These are phyloP conservation scores for Acanthoscelides obtectus DNA, from an alignment of 2,888 invertebrate species.

Conservation along the genomic window DNA sequence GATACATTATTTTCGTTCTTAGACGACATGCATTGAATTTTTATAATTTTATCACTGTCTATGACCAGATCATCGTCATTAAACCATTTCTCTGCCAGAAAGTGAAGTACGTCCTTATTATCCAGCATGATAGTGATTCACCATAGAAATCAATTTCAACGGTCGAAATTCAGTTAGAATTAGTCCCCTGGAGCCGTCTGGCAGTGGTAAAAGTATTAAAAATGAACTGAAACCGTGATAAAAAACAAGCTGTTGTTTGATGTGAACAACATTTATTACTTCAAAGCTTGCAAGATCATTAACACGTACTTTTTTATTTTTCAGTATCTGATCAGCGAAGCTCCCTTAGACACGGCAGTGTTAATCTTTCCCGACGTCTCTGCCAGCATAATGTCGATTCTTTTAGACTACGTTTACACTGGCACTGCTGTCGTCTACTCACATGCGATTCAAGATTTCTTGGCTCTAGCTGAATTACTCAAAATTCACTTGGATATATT, in stretches of 20 bases:
- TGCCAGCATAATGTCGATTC: conserved; percentile 57
- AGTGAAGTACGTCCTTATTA: too few relatives aligned
- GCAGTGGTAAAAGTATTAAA: too few relatives aligned
- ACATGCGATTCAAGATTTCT: conserved; percentile 55
- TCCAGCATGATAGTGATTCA: too few relatives aligned
- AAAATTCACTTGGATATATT: conserved; percentile 33
- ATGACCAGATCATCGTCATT: too few relatives aligned
- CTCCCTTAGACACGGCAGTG: conserved; percentile 54
- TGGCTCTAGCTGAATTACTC: conserved; percentile 52
- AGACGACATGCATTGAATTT: too few relatives aligned
- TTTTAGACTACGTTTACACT: conserved; percentile 65
- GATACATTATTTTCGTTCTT: too few relatives aligned
- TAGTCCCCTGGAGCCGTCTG: too few relatives aligned
- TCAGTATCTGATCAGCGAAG: conserved; percentile 39
- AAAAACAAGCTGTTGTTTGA: background rate
- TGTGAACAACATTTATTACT: background rate
- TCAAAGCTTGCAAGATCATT: background rate
- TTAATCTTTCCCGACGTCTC: conserved; percentile 63
- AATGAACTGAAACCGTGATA: too few relatives aligned
- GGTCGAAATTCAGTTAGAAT: too few relatives aligned
- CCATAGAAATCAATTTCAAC: too few relatives aligned
- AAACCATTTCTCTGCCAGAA: too few relatives aligned
- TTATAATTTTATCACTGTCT: too few relatives aligned
- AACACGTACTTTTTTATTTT: conserved; percentile 8
- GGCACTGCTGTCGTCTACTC: conserved; percentile 60